Conservation (phyloP, 2,888 invertebrate species). For the Fissipunctia ypsillon region DNA sequence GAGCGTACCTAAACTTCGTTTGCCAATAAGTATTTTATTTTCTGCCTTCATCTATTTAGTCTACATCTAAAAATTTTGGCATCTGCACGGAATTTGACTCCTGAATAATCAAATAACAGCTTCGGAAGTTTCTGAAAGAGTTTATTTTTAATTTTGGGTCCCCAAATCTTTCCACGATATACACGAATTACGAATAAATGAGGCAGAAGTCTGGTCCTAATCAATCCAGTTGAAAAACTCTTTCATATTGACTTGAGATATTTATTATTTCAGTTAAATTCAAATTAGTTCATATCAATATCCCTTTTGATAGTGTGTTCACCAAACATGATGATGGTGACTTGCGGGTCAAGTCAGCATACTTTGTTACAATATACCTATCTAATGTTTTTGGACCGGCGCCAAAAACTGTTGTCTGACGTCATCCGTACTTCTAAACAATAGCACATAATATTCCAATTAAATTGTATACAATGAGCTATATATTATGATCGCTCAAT, state of each 20-base stretch:
- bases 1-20: neutral
- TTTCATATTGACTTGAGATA: neutral
- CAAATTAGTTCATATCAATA: neutral
- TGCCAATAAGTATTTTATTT: neutral
- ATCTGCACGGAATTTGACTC: conserved; percentile 26
- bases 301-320: neutral
- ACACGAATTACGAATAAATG: no score
- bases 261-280: neutral
- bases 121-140: neutral
- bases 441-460: conserved; percentile 63
- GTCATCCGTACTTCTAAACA: conserved; percentile 64
- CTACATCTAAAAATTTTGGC: conserved; percentile 44
- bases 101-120: conserved; percentile 14
- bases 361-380: conserved; percentile 1
- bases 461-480: conserved; percentile 68
- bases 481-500: conserved; percentile 62
- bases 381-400: conserved; percentile 36
- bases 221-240: neutral
- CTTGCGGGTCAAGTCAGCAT: conserved; percentile 11
- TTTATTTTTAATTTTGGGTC: conserved; percentile 41
- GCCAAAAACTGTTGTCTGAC: conserved; percentile 59
- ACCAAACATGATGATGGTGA: conserved; percentile 11
- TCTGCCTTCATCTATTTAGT: neutral
- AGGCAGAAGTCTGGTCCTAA: neutral
- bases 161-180: neutral